Base-by-base conservation (phyloP, 2,888 invertebrate genomes). In the Melangyna quadrimaculata region DNA sequence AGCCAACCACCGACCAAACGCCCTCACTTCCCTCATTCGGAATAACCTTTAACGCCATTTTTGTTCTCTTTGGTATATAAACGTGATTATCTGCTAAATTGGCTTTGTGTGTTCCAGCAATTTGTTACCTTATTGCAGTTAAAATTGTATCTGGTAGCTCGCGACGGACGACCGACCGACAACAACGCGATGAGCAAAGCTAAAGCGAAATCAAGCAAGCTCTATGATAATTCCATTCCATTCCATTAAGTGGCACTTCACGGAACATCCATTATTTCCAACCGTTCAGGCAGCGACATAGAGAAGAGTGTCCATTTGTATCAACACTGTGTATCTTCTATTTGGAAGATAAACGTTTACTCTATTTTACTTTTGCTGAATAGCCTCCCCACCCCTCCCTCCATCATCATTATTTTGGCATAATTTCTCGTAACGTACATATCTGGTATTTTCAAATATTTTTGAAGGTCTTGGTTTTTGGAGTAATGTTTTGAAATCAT, bases 41-140 rank as follows among this genome's bases (percentile, higher is more conserved):
- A 45, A 57, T 51, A 37, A 65, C 32, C 65, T 67, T 67, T 72
- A 75, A 72, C 79, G 67, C 72, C 75, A 72, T 69, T 84, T 27
- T 45, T n/a, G n/a, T n/a, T n/a, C n/a, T n/a, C n/a, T n/a, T n/a
- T 63, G 53, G 59, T 75, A 67, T 70, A 78, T 79, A 79, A 79
- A 84, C 84, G 79, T 84, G 79, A 84, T 84, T 84, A 84, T 84
- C 84, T 79, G 84, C 79, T 75, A 84, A 84, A 84, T 84, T 84
- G 84, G 84, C 84, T 84, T 80, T 84, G 79, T 79, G 84, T 84
- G 84, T 84, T 57, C 79, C 32, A 70, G 79, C 84, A 84, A 84
- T 84, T 84, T 79, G 84, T 84, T 84, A 75, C 84, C 84, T 84
- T 84, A 84, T 84, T 79, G 84, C 79, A 84, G 84, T 84, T 79